These are phyloP conservation scores for Biston betularia DNA, from an alignment of 2,888 invertebrate species.

Conservation along the genomic window DNA sequence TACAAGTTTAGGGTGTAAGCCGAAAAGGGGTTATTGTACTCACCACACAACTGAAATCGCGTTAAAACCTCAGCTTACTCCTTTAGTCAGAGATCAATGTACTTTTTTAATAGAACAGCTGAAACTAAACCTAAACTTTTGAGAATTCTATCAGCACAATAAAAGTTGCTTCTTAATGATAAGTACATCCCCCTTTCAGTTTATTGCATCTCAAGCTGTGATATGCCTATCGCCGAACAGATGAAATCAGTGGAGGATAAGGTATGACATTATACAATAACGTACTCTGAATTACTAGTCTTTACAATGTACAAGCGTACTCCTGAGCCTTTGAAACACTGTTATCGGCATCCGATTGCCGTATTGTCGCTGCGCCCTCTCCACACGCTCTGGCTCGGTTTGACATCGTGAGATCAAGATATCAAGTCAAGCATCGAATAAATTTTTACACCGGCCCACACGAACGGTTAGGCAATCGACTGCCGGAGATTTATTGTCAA, in stretches of 20 bases:
- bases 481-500: constrained; percentile 83
- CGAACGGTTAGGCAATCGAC: constrained; percentile 85
- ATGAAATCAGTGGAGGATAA: not conserved
- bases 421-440: constrained; percentile 80
- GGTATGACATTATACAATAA: not conserved
- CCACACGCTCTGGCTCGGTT: constrained; percentile 58
- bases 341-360: constrained; percentile 48
- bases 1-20: too few relatives aligned
- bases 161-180: too few relatives aligned
- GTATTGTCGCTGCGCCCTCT: constrained; percentile 53
- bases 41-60: too few relatives aligned
- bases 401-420: constrained; percentile 79
- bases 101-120: too few relatives aligned
- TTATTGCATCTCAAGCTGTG: too few relatives aligned
- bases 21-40: too few relatives aligned
- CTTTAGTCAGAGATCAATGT: too few relatives aligned
- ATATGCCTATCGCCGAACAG: too few relatives aligned
- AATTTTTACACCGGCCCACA: constrained; percentile 81
- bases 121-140: too few relatives aligned
- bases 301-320: constrained; percentile 31
- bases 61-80: too few relatives aligned
- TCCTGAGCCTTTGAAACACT: constrained; percentile 37
- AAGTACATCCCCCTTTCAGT: too few relatives aligned
- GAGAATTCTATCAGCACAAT: too few relatives aligned
- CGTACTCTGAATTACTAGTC: not conserved